phyloP scores from a whole-genome alignment of 2,797 vertebrate genomes.

The Ara ararauna region DNA sequence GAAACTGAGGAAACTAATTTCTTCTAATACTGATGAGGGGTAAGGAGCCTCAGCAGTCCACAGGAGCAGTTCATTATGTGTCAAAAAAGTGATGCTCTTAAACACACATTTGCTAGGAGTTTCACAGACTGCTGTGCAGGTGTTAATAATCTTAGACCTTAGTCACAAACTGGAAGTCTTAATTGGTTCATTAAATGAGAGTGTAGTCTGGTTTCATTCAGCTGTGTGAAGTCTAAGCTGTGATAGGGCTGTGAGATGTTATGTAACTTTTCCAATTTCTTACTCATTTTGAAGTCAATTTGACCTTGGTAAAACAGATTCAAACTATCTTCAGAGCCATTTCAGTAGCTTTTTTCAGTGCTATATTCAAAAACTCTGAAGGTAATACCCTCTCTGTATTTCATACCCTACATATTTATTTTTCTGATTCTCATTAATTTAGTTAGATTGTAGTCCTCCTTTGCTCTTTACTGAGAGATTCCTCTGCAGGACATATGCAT shows the following conservation, averaged over 20 bases:
- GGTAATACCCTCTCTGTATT: neutral
- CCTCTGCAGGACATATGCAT: neutral
- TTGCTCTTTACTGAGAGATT: neutral
- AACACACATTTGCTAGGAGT: neutral
- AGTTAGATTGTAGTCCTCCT: constrained; percentile 4
- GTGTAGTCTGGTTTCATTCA: neutral
- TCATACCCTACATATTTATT: constrained; percentile 32
- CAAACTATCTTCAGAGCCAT: constrained; percentile 11
- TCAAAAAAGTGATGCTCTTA: neutral
- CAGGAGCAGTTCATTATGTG: neutral
- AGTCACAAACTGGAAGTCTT: neutral
- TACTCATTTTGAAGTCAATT: neutral
- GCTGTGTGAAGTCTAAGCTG: neutral
- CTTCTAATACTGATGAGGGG: neutral
- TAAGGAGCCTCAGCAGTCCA: neutral
- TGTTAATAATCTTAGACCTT: neutral
- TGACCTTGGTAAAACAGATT: neutral
- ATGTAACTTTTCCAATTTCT: neutral
- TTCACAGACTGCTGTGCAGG: neutral
- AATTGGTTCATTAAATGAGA: neutral
- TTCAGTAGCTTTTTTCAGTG: neutral
- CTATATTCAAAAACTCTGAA: neutral
- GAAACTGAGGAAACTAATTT: neutral
- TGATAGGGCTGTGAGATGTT: neutral
- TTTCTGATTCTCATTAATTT: constrained; percentile 41